phyloP scores from a whole-genome alignment of 2,888 invertebrate species.

The Carabus problematicus region DNA sequence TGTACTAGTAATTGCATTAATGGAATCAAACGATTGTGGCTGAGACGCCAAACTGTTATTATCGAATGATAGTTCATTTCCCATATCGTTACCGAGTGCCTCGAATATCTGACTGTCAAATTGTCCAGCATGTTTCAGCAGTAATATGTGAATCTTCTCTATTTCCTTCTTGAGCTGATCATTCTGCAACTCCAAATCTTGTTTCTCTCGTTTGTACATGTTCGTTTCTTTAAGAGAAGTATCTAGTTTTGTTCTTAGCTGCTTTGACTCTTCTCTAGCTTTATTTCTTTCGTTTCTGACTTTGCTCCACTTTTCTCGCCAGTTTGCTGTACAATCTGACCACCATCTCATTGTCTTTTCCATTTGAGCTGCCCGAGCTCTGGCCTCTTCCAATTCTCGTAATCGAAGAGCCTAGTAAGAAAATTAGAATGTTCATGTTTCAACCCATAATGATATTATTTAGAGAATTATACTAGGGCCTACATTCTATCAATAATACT shows the following conservation, averaged over 20 bases:
- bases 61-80: slow-evolving; percentile 36
- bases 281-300: slow-evolving; percentile 92
- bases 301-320: slow-evolving; percentile 96
- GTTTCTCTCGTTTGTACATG: slow-evolving; percentile 77
- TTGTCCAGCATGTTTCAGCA: slow-evolving; percentile 74
- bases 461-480: background rate
- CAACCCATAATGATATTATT: background rate
- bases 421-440: background rate
- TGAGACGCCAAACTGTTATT: slow-evolving; percentile 21
- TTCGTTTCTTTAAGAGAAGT: slow-evolving; percentile 77
- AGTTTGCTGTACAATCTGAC: slow-evolving; percentile 97
- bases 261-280: slow-evolving; percentile 88
- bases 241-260: slow-evolving; percentile 81
- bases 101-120: slow-evolving; percentile 66
- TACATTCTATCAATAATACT: slow-evolving; percentile 11
- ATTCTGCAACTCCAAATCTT: slow-evolving; percentile 78
- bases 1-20: slow-evolving; percentile 53
- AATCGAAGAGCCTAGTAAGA: slow-evolving; percentile 65
- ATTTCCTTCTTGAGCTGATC: slow-evolving; percentile 80
- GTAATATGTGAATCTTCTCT: slow-evolving; percentile 75
- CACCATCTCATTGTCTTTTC: slow-evolving; percentile 99
- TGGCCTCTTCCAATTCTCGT: slow-evolving; percentile 91
- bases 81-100: slow-evolving; percentile 56
- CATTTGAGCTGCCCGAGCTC: slow-evolving; percentile 96
- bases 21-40: slow-evolving; percentile 47